A percentile compares a stretch with the other conserved stretches of the same genome.
phyloP scores from a whole-genome alignment of 2,113 vertebrate genomes.

The Ceyx margarethae region DNA sequence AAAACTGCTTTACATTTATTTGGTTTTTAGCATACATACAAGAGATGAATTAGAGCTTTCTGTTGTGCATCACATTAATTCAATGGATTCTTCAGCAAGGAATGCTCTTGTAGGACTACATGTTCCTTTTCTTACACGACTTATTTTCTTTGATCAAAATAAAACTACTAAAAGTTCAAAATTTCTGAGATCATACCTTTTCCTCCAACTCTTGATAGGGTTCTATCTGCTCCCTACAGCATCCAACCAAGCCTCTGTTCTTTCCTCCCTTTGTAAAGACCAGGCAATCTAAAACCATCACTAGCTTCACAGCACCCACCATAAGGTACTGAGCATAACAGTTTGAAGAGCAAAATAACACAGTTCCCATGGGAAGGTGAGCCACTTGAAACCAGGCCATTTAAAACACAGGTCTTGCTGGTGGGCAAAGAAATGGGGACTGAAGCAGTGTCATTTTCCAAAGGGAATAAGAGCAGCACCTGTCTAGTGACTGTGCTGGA shows the following conservation, averaged over 20 bases:
- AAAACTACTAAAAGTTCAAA: not conserved
- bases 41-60: not conserved
- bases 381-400: not conserved
- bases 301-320: not conserved
- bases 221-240: not conserved
- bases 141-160: not conserved
- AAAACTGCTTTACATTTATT: conserved; percentile 26
- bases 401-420: not conserved
- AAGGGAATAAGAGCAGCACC: not conserved
- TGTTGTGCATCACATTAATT: conserved; percentile 10
- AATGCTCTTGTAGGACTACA: not conserved
- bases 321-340: accelerated
- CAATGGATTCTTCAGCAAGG: not conserved
- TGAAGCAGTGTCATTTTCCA: not conserved
- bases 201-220: not conserved
- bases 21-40: not conserved
- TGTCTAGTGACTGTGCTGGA: not conserved
- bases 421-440: not conserved
- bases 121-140: not conserved
- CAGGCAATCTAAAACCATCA: not conserved
- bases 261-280: not conserved
- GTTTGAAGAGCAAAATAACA: not conserved
- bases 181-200: not conserved
- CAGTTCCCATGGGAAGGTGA: not conserved
- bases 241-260: not conserved